Percentiles rank a stretch among this genome's conserved stretches.
Evolutionary conservation across 2,797 vertebrate species (phyloP).

Genomic region (Xenopus petersii): DNA sequence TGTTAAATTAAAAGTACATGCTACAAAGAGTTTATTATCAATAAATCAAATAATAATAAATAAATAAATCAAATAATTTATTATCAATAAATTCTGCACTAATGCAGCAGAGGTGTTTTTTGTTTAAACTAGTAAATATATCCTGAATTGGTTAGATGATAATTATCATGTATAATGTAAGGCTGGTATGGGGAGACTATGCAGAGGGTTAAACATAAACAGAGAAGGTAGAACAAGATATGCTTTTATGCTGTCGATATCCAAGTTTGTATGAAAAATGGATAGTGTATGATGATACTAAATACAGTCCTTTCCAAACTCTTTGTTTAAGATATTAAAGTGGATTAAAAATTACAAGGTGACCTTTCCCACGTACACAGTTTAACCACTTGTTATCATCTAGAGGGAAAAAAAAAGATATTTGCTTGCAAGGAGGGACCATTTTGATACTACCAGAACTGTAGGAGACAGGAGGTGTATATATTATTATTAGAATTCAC

Average conservation of each 20-base stretch:
- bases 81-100: neutral
- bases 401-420: neutral
- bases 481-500: constrained; percentile 46
- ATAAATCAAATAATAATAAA: too few relatives aligned
- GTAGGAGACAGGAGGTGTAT: constrained; percentile 29
- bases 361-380: neutral
- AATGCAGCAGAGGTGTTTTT: too few relatives aligned
- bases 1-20: neutral
- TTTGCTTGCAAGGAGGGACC: constrained; percentile 7
- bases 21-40: neutral
- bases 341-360: constrained; percentile 10
- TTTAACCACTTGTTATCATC: constrained; percentile 15
- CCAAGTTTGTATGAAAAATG: constrained; percentile 18
- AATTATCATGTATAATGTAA: too few relatives aligned
- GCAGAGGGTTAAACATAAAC: constrained; percentile 2
- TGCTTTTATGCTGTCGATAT: constrained; percentile 28
- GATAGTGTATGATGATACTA: constrained; percentile 6
- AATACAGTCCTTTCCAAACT: neutral
- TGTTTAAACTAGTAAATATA: too few relatives aligned
- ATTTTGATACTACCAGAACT: neutral
- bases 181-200: neutral
- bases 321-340: neutral
- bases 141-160: too few relatives aligned
- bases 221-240: constrained; percentile 16
- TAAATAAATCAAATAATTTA: too few relatives aligned